These are phyloP conservation scores for Antheraea yamamai DNA, from an alignment of 2,888 invertebrate species.

Conservation along the genomic window DNA sequence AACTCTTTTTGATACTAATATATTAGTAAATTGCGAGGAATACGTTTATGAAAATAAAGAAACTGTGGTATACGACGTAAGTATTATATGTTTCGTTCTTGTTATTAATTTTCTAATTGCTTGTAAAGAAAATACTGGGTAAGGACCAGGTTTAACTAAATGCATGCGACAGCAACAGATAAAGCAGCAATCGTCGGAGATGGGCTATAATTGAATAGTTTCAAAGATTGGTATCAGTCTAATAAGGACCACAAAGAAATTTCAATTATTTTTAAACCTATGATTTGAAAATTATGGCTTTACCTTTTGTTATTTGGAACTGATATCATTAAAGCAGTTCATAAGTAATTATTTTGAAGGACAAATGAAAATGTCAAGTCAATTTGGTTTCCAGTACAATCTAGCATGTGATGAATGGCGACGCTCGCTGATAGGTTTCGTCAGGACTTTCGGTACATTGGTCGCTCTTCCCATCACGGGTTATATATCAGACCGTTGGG, in stretches of 20 bases:
- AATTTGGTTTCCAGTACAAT: conserved; percentile 71
- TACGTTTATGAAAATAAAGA: conserved; percentile 61
- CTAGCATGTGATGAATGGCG: conserved; percentile 87
- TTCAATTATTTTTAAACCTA: too few species aligned
- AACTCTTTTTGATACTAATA: conserved; percentile 47
- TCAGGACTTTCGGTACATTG: conserved; percentile 86
- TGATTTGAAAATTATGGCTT: too few species aligned
- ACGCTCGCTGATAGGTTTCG: conserved; percentile 86
- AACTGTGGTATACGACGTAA: conserved; percentile 67
- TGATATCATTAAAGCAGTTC: not conserved
- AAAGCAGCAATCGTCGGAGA: too few species aligned
- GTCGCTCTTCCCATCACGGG: conserved; percentile 86
- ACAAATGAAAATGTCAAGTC: not conserved
- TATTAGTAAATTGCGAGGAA: conserved; percentile 45
- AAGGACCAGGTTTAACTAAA: too few species aligned
- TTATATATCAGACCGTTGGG: conserved; percentile 87
- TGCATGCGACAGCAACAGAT: too few species aligned
- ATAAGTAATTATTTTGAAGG: not conserved
- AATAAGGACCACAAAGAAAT: too few species aligned
- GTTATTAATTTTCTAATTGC: too few species aligned
- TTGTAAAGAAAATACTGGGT: too few species aligned
- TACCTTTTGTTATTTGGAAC: not conserved
- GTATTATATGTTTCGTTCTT: conserved; percentile 28
- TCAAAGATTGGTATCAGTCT: too few species aligned
- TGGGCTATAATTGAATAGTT: too few species aligned